Evolutionary conservation across 64 coral and sea anemone genomes (phyloP).

Genomic region (Montipora foliosa): DNA sequence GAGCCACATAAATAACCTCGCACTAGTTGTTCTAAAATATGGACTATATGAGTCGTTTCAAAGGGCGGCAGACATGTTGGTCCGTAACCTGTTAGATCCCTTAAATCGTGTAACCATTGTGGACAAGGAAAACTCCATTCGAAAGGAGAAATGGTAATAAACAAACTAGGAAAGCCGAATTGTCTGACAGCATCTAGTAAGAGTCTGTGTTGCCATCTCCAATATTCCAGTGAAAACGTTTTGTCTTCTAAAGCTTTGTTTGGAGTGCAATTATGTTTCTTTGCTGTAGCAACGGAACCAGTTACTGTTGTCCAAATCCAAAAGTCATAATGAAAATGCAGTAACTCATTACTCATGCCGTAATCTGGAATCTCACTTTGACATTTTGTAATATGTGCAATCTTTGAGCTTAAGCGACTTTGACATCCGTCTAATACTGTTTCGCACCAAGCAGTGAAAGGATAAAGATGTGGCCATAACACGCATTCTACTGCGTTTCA

Average conservation of each 20-base stretch:
- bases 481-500: conserved; percentile 40
- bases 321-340: conserved; percentile 57
- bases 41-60: conserved; percentile 19
- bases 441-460: neutral
- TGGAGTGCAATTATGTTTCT: too few relatives aligned
- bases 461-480: conserved; percentile 58
- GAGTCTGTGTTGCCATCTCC: too few relatives aligned
- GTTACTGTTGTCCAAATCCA: conserved; percentile 59
- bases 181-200: too few relatives aligned
- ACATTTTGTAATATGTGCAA: too few relatives aligned
- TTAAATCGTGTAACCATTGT: too few relatives aligned
- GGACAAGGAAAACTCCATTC: too few relatives aligned
- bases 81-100: too few relatives aligned
- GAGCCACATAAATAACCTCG: conserved; percentile 52
- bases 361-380: neutral
- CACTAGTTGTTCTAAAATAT: conserved; percentile 61
- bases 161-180: too few relatives aligned
- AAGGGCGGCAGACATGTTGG: too few relatives aligned
- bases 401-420: neutral
- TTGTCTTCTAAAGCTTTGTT: too few relatives aligned
- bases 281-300: conserved; percentile 2
- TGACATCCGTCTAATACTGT: neutral
- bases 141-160: too few relatives aligned
- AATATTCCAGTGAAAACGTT: too few relatives aligned
- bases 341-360: neutral